A percentile compares a stretch with the other conserved stretches of the same genome.
phyloP scores from a whole-genome alignment of 2,113 vertebrate species.

The Rhinolophus ferrumequinum region DNA sequence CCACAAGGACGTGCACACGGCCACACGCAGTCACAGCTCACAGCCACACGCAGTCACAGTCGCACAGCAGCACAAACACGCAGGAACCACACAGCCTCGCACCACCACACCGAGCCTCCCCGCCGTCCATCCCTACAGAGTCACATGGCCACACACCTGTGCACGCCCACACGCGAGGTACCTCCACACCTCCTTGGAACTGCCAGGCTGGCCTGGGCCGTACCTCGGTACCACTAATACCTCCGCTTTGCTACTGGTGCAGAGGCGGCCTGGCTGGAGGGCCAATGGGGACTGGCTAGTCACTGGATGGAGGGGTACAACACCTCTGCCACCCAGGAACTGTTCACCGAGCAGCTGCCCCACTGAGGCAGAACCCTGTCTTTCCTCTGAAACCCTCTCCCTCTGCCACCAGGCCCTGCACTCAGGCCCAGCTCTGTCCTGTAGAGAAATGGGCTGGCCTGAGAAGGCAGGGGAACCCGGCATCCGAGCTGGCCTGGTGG shows the following conservation, averaged over 20 bases:
- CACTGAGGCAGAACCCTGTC: background rate
- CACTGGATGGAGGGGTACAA: rapidly evolving
- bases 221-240: background rate
- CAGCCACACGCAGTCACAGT: background rate
- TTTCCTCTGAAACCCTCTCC: background rate
- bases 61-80: background rate
- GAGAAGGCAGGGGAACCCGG: background rate
- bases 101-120: background rate
- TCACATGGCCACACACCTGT: background rate
- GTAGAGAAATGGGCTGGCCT: background rate
- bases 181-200: no score
- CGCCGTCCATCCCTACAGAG: background rate
- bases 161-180: rapidly evolving
- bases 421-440: background rate
- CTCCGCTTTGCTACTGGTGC: background rate
- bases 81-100: background rate
- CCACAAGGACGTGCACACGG: background rate
- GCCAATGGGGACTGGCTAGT: rapidly evolving
- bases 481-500: background rate
- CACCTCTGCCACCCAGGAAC: background rate
- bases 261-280: background rate
- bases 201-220: background rate
- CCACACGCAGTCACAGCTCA: background rate
- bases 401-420: background rate
- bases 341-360: rapidly evolving